A percentile compares a stretch with the other conserved stretches of the same genome.
These are phyloP conservation scores for Callitettix versicolor DNA, from an alignment of 1,140 invertebrate species.

Conservation along the genomic window DNA sequence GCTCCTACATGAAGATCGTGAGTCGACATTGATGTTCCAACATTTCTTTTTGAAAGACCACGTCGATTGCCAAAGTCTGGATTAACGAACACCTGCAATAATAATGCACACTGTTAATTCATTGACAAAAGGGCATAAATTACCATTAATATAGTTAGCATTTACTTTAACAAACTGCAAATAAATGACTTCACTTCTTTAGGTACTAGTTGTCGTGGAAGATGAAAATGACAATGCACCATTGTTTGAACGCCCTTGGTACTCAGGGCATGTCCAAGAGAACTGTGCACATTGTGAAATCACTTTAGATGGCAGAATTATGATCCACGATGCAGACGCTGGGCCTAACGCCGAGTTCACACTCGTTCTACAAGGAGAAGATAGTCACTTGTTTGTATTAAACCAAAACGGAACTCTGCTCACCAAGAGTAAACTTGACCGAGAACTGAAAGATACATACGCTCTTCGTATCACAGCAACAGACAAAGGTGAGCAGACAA, in stretches of 20 bases:
- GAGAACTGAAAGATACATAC: conserved; percentile 60
- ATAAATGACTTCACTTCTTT: conserved; percentile 11
- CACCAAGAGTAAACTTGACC: conserved; percentile 45
- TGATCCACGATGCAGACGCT: conserved; percentile 65
- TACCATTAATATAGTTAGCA: too few relatives aligned
- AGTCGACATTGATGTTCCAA: too few relatives aligned
- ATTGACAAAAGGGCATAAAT: too few relatives aligned
- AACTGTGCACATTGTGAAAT: conserved; percentile 67
- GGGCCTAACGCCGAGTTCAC: conserved; percentile 64
- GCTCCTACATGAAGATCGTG: too few relatives aligned
- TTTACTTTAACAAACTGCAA: too few relatives aligned
- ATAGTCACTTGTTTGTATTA: conserved; percentile 63
- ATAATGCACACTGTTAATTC: too few relatives aligned
- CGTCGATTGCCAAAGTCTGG: too few relatives aligned
- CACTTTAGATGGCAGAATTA: conserved; percentile 50
- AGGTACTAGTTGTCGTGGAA: conserved; percentile 63
- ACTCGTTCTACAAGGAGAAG: conserved; percentile 61
- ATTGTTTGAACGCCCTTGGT: conserved; percentile 54
- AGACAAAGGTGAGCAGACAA: conserved; percentile 42
- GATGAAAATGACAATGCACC: conserved; percentile 90
- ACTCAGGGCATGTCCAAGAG: conserved; percentile 69
- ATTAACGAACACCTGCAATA: too few relatives aligned
- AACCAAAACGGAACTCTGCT: conserved; percentile 54
- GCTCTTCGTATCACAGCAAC: conserved; percentile 58
- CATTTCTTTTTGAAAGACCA: too few relatives aligned